Evolutionary conservation across 1,140 invertebrate species (phyloP), one percentile per base, ranked within the genome.

Genomic region (Ips typographus): DNA sequence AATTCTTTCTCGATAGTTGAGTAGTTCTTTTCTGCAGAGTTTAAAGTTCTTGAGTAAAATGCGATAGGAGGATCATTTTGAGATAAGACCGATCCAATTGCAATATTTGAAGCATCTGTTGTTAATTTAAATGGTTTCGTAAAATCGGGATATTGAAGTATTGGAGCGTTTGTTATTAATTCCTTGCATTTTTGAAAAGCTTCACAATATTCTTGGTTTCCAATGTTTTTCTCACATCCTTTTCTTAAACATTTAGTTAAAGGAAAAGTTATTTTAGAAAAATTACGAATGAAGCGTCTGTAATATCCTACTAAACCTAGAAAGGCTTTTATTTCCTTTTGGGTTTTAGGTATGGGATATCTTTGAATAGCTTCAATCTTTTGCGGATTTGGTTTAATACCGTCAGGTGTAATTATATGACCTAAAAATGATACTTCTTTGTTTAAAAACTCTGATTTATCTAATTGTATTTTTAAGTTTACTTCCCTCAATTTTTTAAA

Each of bases 21-120:
- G 65, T 77, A 78, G 67, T 74, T 75, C 59, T 40, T 66, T 71
- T 77, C 76, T 7, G 68, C 70, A 47, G 73, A 72, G 41, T 73
- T 77, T 41, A 80, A 39, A 4, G 74, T 77, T 22, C 79, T 49
- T 2, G 77, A 79, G 40, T 73, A 73, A 56, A 77, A 80, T 60
- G 77, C 74, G 4, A 80, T 72, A 3, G 79, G 79, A n/a, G 72
- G 43, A 36, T 80, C 77, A 49, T 75, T 71, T 42, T 77, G 76
- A 38, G 74, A 78, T 38, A 83, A 60, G 0, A 82, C 76, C 2
- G 74, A 74, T 6, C 79, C 80, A 0, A 82, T 63, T 0, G 79
- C 80, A 38, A 69, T 65, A 38, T 79, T 76, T 4, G 72, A 76
- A 1, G 80, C 81, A 51, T 82, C 81, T 1, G 78, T 80, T 0